Conservation (phyloP, 2,113 vertebrate species). For the Tonatia bakeri region DNA sequence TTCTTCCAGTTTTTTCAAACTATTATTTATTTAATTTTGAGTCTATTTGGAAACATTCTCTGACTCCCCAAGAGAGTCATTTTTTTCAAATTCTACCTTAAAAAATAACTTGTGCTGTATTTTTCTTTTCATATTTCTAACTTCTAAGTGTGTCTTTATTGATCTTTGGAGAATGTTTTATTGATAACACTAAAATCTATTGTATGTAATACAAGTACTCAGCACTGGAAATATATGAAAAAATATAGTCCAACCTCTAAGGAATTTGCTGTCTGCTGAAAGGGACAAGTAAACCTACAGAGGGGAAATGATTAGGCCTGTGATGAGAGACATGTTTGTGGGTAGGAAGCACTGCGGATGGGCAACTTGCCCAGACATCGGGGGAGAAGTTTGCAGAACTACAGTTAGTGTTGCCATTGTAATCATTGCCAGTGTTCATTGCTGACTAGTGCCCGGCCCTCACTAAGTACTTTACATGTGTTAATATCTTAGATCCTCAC, state of each 20-base stretch:
- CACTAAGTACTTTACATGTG: background rate
- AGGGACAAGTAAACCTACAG: background rate
- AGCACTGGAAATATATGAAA: background rate
- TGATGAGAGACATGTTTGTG: background rate
- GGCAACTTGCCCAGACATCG: background rate
- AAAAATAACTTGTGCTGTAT: background rate
- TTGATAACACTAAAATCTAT: background rate
- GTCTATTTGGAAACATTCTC: conserved; percentile 12
- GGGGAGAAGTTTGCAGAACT: background rate
- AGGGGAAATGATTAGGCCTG: background rate
- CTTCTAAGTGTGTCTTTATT: background rate
- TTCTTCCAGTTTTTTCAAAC: background rate
- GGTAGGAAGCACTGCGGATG: background rate
- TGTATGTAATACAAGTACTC: background rate
- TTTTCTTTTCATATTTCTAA: conserved; percentile 12
- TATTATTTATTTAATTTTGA: conserved; percentile 1
- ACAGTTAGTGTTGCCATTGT: background rate
- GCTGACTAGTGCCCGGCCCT: background rate
- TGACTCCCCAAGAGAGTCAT: background rate
- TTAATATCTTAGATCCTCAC: background rate
- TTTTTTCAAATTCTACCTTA: conserved; percentile 19
- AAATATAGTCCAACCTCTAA: background rate
- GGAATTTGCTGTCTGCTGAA: background rate
- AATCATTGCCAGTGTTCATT: background rate
- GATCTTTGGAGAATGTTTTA: background rate